Evolutionary conservation across 2,797 vertebrate genomes (phyloP), one percentile per base, ranked within the genome.

Genomic region (Clamator glandarius): DNA sequence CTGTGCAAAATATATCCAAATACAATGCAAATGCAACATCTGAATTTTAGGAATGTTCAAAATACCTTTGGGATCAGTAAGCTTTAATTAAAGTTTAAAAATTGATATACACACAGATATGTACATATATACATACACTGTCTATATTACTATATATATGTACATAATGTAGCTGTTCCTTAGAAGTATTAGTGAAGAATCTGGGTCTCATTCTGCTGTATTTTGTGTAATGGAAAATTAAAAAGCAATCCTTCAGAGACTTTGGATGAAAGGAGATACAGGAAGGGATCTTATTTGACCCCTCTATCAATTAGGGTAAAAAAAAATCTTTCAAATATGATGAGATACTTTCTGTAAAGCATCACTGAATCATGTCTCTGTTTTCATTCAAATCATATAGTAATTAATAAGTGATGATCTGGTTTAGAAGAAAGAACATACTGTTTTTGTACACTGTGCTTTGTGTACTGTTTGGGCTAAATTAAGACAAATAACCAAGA

Each of bases 401-500:
- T 57, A 90, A 95, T 93, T 95, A 96, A 74, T 35, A 87, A 95
- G 70, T 48, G 63, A 89, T 90, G 92, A 93, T 82, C 87, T 96
- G 36, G 57, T 95, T 93, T 87, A 90, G 85, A 96, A 76, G 73
- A 96, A 91, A 80, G 95, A 95, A 96, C 95, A 95, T 79, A 90
- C 5, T 95, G 95, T 87, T 95, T 96, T 96, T 72, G 85, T 95
- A 92, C 80, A 15, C 91, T 90, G 85, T 87, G 80, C 41, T 96
- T 95, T 96, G 95, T 92, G 93, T 96, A 91, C 77, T 92, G n/a
- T 79, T 96, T 95, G 93, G 80, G 57, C 77, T 92, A 94, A 94
- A 96, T 94, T 92, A 97, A 96, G 87, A 95, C 77, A 95, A 97
- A 96, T 96, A 96, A 93, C 83, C 36, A 90, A 77, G 91, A 87